Evolutionary conservation across 2,113 vertebrate species (phyloP), one percentile per base, ranked within the genome.

Genomic region (Lepus timidus): DNA sequence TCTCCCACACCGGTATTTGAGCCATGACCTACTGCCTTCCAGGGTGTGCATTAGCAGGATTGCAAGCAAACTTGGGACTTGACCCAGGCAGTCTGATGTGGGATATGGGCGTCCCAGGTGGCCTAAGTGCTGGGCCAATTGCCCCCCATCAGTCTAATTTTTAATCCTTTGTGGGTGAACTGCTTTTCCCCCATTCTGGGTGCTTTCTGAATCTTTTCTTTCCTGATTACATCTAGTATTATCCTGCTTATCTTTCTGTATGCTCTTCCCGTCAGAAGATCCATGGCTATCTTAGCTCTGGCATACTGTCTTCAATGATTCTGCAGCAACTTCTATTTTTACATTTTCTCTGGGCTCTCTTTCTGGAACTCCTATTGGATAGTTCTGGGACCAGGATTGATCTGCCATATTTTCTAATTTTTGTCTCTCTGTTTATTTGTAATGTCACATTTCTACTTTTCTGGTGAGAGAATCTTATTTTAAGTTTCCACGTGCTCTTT

Each of bases 321-420:
- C 33, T 76, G 0, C 55, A n/a, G 31, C 44, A 83, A 33, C 23
- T 39, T 85, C 65, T 65, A 58, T 73, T 68, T 55, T 49, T 65
- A 22, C 9, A 73, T 87, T 78, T 67, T 80, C 85, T 85, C 25
- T 39, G 33, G 67, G 36, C 20, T 93, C 11, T 95, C 65, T 90
- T 90, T 79, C 61, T 87, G 68, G n/a, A 81, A 85, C 8, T 62
- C 31, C 5, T 74, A 62, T 39, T 27, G 17, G 17, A 85, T 71
- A 82, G 71, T 64, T 65, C 12, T 64, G 36, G 64, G 62, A 23
- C 29, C n/a, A 67, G 55, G 14, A 70, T 39, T 64, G 33, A 68
- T 82, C 9, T n/a, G 62, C 68, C 23, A 65, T 31, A 36, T 83
- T 92, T 88, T 83, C 22, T 39, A 52, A 4, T 70, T 81, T 79